phyloP scores from a whole-genome alignment of 2,888 invertebrate genomes.

The Latheticus oryzae region DNA sequence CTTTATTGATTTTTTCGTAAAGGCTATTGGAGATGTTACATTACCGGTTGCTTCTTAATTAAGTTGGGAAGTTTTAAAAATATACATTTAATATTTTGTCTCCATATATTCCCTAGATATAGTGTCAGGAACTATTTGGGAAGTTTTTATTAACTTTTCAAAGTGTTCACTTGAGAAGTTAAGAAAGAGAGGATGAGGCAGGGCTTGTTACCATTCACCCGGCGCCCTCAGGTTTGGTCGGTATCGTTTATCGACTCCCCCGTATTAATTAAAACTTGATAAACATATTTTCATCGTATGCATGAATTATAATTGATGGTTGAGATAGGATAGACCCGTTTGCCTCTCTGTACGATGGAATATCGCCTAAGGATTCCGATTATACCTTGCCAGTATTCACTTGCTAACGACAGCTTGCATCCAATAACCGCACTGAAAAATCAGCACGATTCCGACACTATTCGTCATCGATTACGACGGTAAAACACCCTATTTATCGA shows the following conservation, averaged over 20 bases:
- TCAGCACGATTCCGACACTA: slow-evolving; percentile 25
- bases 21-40: slow-evolving; percentile 28
- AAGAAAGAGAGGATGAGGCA: slow-evolving; percentile 31
- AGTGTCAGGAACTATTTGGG: slow-evolving; percentile 47
- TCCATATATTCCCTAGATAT: slow-evolving; percentile 45
- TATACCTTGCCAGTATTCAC: slow-evolving; percentile 40
- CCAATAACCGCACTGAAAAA: slow-evolving; percentile 32
- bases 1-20: slow-evolving; percentile 25
- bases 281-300: slow-evolving; percentile 52
- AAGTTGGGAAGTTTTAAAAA: slow-evolving; percentile 31
- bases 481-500: slow-evolving; percentile 39
- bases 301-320: slow-evolving; percentile 50
- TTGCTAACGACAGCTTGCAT: slow-evolving; percentile 38
- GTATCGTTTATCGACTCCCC: slow-evolving; percentile 47
- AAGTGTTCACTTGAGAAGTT: slow-evolving; percentile 42
- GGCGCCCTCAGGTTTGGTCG: slow-evolving; percentile 35
- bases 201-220: slow-evolving; percentile 42
- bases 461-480: slow-evolving; percentile 37
- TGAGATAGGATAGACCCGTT: slow-evolving; percentile 45
- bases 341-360: slow-evolving; percentile 27
- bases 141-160: slow-evolving; percentile 50
- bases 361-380: slow-evolving; percentile 43
- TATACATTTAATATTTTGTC: slow-evolving; percentile 47
- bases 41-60: slow-evolving; percentile 36
- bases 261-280: slow-evolving; percentile 49